These are phyloP conservation scores for Epistrophe grossulariae DNA, from an alignment of 2,888 invertebrate genomes.

Conservation along the genomic window DNA sequence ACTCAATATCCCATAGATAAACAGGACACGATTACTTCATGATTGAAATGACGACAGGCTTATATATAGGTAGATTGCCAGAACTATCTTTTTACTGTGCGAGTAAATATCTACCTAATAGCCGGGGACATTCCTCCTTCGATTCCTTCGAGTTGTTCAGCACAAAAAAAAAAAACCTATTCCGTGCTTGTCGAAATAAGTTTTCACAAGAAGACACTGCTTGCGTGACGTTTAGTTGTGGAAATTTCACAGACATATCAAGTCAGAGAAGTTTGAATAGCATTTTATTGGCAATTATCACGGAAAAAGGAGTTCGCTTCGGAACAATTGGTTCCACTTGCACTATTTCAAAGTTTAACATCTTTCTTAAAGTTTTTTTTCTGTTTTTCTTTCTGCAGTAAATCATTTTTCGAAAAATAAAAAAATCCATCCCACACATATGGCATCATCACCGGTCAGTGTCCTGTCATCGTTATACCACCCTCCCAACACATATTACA, in stretches of 20 bases:
- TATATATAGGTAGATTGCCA: not conserved
- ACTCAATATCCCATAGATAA: conserved; percentile 71
- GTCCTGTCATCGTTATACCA: conserved; percentile 55
- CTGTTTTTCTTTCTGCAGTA: conserved; percentile 13
- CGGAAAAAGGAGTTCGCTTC: conserved; percentile 30
- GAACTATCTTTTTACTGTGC: not conserved
- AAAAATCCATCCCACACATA: conserved; percentile 52
- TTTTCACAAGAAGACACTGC: conserved; percentile 13
- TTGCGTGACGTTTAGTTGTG: conserved; percentile 59
- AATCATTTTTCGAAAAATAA: conserved; percentile 49
- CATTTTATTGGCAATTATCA: conserved; percentile 70
- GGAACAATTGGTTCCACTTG: conserved; percentile 23
- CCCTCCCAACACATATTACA: conserved; percentile 5
- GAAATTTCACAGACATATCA: conserved; percentile 44
- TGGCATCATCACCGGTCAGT: conserved; percentile 38
- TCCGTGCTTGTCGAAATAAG: conserved; percentile 55
- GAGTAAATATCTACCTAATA: not conserved
- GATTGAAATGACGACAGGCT: conserved; percentile 14
- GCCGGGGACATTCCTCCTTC: not conserved
- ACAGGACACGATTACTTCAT: conserved; percentile 52
- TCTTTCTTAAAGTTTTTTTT: conserved; percentile 38
- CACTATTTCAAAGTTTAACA: conserved; percentile 18
- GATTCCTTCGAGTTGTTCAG: conserved; percentile 35
- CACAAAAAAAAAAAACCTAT: conserved; percentile 19
- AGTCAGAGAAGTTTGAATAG: conserved; percentile 35